Evolutionary conservation across 1,140 invertebrate species (phyloP).

Genomic region (Rhagoletis zephyria): DNA sequence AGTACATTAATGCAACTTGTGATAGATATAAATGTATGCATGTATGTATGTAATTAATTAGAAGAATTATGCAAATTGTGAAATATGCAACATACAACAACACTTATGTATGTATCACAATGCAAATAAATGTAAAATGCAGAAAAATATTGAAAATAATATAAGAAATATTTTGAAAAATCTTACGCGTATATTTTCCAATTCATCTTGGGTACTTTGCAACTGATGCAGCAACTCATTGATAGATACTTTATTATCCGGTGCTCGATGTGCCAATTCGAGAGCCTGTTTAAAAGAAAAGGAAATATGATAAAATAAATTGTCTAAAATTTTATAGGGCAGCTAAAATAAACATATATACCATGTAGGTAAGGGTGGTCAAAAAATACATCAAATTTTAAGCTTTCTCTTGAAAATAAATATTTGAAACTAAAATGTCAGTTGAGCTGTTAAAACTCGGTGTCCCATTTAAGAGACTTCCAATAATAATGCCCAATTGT

Average conservation of each 20-base stretch:
- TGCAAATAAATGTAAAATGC: constrained; percentile 73
- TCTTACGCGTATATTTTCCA: constrained; percentile 88
- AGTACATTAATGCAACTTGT: background rate
- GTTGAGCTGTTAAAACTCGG: no score
- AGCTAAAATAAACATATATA: no score
- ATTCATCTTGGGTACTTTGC: constrained; percentile 85
- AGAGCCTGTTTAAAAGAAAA: constrained; percentile 74
- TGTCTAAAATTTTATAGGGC: no score
- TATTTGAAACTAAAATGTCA: no score
- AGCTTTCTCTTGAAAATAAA: no score
- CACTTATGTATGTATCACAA: constrained; percentile 61
- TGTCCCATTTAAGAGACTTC: no score
- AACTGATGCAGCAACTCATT: constrained; percentile 85
- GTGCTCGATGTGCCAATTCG: constrained; percentile 76
- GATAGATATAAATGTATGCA: background rate
- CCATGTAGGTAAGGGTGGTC: no score
- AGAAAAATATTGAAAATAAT: constrained; percentile 72
- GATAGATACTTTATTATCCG: constrained; percentile 80
- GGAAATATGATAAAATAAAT: background rate
- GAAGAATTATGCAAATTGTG: background rate
- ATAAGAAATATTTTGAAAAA: constrained; percentile 73
- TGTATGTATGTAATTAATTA: constrained; percentile 34
- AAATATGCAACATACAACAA: constrained; percentile 1
- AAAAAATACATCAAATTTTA: no score
- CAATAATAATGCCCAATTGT: no score